Base-by-base conservation (phyloP, 2,888 invertebrate species). In the Harmothoe impar region DNA sequence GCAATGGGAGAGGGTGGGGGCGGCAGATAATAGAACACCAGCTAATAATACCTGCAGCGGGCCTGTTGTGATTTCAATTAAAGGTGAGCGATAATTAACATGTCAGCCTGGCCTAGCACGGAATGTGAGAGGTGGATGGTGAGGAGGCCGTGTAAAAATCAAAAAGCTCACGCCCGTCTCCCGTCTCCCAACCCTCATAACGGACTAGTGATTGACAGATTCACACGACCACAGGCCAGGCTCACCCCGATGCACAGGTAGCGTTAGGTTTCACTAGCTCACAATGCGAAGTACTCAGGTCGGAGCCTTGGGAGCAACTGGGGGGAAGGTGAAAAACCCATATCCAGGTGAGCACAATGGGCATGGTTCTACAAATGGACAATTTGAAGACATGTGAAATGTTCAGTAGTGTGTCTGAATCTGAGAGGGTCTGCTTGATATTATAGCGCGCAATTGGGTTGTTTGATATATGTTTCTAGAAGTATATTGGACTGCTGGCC, bases 41-140 rank as follows among this genome's bases (percentile, higher is more conserved):
- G 35, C 81, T 81, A 81, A 81, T 81, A 81, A 81, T 81, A 81
- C 81, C 81, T 81, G 81, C 81, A 81, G 81, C 81, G 81, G 5
- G 35, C 35, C 81, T 81, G 81, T 81, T 81, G 81, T 81, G 81
- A 81, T 81, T 81, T 81, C 35, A 81, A 81, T 81, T 81, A 81
- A 81, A 81, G 81, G 81, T 81, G 81, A 17, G 81, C 20, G 35
- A 35, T 81, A 81, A 81, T 81, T 81, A 81, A 81, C 81, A 81
- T 81, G 81, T 81, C 81, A 81, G 81, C 33, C 43, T 33, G 81
- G 81, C 43, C 81, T 81, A 81, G 81, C 81, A 81, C 81, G 81
- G 81, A 81, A 81, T 81, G 81, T 43, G 81, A 81, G 43, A 81
- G 81, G 43, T 7, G 81, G 81, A 17, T 17, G 81, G 43, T 10